phyloP scores from a whole-genome alignment of 2,888 invertebrate species.

The Celastrina argiolus region DNA sequence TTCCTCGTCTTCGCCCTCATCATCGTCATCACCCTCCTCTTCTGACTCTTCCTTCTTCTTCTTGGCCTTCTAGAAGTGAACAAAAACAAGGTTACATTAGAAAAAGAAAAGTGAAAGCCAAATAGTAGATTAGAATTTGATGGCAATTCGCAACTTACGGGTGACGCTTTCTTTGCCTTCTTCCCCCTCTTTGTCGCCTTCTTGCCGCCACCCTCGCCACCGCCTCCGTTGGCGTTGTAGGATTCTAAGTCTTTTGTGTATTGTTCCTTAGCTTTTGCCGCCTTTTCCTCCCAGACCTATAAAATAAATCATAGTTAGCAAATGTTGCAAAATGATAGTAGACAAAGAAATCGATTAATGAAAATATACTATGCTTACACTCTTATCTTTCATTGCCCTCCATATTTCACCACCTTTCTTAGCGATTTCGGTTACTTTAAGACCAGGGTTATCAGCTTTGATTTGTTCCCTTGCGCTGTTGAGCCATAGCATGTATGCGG shows the following conservation, averaged over 20 bases:
- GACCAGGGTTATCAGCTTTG: slow-evolving; percentile 93
- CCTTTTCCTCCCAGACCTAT: slow-evolving; percentile 94
- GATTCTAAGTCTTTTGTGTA: slow-evolving; percentile 93
- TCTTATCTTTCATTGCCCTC: slow-evolving; percentile 92
- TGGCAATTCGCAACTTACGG: slow-evolving; percentile 47
- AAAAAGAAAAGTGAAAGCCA: slow-evolving; percentile 27
- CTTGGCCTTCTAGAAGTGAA: slow-evolving; percentile 60
- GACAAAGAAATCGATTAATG: slow-evolving; percentile 27
- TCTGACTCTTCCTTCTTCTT: slow-evolving; percentile 82
- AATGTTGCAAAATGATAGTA: slow-evolving; percentile 19
- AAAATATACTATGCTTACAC: slow-evolving; percentile 72
- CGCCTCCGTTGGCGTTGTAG: slow-evolving; percentile 88
- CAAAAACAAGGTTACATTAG: slow-evolving; percentile 26
- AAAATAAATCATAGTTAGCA: slow-evolving; percentile 31
- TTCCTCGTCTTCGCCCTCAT: slow-evolving; percentile 80
- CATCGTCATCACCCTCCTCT: slow-evolving; percentile 79
- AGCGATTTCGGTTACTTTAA: slow-evolving; percentile 93
- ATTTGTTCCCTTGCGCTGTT: slow-evolving; percentile 92
- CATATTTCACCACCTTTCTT: slow-evolving; percentile 98
- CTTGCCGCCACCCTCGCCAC: slow-evolving; percentile 73
- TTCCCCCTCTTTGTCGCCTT: slow-evolving; percentile 79
- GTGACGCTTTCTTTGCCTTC: slow-evolving; percentile 70
- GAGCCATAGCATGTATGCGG: slow-evolving; percentile 97
- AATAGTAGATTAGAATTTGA: background rate
- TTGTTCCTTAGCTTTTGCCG: slow-evolving; percentile 91